Evolutionary conservation across 2,113 vertebrate species (phyloP), one percentile per base, ranked within the genome.

Genomic region (Columba livia): DNA sequence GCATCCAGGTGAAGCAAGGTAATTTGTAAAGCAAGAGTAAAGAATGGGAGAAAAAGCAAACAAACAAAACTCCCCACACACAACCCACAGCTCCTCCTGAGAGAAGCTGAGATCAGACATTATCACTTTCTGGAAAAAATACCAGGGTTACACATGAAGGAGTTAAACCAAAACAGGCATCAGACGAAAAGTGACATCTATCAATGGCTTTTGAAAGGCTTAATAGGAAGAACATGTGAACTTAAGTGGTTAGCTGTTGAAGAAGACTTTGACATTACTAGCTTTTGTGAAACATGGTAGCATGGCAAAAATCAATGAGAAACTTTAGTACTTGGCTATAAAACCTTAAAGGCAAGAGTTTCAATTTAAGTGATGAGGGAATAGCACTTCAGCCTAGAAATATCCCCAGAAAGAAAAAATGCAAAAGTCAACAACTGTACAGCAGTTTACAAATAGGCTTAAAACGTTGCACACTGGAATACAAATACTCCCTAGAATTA

Each of bases 221-320:
- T 94, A 84, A 93, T 57, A 79, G 57, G 60, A 91, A 69, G 65
- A 93, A 29, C 29, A 34, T 17, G 11, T 74, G 72, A 88, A 71
- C 53, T 64, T 44, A 86, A 96, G 81, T 40, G 38, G 69, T 44
- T 78, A 48, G 73, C n/a, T 90, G 56, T 71, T 70, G 85, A 80
- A 75, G 95, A 96, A 25, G 44, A 57, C 31, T 91, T 84, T 94
- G 85, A 95, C 47, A 48, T 93, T 93, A 88, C 66, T 90, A 71
- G 82, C 82, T 90, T 61, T 93, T 88, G 75, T 96, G 85, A 96
- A 94, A 78, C 80, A 78, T n/a, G 56, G 72, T 65, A 54, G 34
- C 40, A 44, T 89, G 79, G 32, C 53, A 93, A 84, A 96, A 96
- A 95, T 96, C 93, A 92, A 88, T 93, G 61, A 40, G 32, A 67